Evolutionary conservation across 2,888 invertebrate species (phyloP).

Genomic region (Drosophila niveifrons): DNA sequence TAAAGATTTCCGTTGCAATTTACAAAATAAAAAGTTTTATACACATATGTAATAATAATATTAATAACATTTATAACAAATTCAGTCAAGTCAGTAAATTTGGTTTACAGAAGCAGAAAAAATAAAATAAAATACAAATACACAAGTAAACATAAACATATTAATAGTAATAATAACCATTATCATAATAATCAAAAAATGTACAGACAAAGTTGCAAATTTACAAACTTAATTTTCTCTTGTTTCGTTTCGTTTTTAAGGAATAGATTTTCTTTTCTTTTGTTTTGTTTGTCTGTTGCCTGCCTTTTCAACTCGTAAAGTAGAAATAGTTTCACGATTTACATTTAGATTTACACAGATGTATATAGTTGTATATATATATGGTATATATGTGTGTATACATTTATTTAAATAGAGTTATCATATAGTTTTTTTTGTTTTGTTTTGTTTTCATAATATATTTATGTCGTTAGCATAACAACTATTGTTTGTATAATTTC

Average conservation of each 20-base stretch:
- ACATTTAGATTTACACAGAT: constrained; percentile 67
- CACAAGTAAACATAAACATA: constrained; percentile 53
- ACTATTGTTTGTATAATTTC: constrained; percentile 70
- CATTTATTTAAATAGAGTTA: constrained; percentile 17
- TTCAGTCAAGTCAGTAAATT: constrained; percentile 81
- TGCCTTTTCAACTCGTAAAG: constrained; percentile 42
- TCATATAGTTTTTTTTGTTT: constrained; percentile 43
- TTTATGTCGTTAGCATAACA: constrained; percentile 59
- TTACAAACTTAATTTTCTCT: constrained; percentile 32
- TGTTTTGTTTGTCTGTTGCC: constrained; percentile 32
- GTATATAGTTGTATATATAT: constrained; percentile 41
- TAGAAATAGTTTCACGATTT: constrained; percentile 52
- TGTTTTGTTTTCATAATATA: constrained; percentile 34
- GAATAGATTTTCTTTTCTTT: constrained; percentile 33
- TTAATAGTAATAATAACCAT: constrained; percentile 44
- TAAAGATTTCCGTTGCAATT: constrained; percentile 62
- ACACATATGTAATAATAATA: constrained; percentile 71
- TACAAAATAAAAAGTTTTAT: constrained; percentile 67
- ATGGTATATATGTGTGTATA: constrained; percentile 25
- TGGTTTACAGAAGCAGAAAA: constrained; percentile 77
- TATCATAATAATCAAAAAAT: constrained; percentile 52
- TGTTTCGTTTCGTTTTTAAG: constrained; percentile 47
- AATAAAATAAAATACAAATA: constrained; percentile 63
- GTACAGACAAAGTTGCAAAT: constrained; percentile 49
- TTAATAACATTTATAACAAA: constrained; percentile 80